Evolutionary conservation across 2,113 vertebrate species (phyloP).

Genomic region (Nothocercus julius): DNA sequence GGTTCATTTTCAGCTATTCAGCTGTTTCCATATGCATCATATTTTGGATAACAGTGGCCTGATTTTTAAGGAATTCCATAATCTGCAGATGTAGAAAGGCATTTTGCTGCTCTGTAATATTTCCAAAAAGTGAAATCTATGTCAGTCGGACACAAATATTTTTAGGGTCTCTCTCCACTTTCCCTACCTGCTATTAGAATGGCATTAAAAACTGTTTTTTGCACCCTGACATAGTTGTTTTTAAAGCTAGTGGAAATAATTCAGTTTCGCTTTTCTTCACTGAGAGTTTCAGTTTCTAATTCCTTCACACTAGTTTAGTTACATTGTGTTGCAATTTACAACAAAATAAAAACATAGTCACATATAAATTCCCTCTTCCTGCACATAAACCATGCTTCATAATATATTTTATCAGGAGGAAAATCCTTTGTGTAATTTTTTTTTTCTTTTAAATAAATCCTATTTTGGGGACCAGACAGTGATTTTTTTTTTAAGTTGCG

Average conservation of each 20-base stretch:
- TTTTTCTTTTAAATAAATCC: background rate
- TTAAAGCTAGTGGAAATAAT: background rate
- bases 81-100: background rate
- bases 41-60: background rate
- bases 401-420: background rate
- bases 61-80: background rate
- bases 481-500: background rate
- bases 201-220: background rate
- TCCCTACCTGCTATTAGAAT: background rate
- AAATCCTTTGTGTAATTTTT: background rate
- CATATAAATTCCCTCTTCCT: background rate
- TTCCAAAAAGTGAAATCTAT: background rate
- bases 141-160: background rate
- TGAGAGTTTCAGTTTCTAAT: background rate
- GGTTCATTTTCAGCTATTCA: background rate
- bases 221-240: background rate
- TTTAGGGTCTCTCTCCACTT: background rate
- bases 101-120: background rate
- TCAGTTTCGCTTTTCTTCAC: background rate
- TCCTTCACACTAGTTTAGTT: background rate
- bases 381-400: background rate
- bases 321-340: background rate
- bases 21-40: background rate
- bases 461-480: fast-evolving
- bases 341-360: background rate